Evolutionary conservation across 2,113 vertebrate species (phyloP).

Genomic region (Calyptomena viridis): DNA sequence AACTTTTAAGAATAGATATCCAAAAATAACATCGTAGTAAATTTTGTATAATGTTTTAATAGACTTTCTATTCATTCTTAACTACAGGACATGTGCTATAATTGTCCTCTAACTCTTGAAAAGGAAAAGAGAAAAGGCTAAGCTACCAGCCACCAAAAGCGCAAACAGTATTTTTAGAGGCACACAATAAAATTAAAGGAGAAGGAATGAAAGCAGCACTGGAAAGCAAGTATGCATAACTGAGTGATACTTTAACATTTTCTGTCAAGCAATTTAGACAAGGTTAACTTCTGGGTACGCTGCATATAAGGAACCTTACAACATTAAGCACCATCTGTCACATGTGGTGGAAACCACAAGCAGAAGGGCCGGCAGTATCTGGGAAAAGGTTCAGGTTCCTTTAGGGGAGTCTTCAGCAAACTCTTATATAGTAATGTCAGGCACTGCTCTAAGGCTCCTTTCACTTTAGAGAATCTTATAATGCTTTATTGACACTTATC

Average conservation of each 20-base stretch:
- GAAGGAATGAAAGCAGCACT: background rate
- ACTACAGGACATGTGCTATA: background rate
- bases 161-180: background rate
- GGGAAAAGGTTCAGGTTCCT: background rate
- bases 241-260: background rate
- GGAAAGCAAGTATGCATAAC: background rate
- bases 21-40: conserved; percentile 59
- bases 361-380: background rate
- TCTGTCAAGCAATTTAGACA: background rate
- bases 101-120: background rate
- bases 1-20: conserved; percentile 38
- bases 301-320: background rate
- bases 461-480: background rate
- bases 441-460: background rate
- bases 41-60: conserved; percentile 4
- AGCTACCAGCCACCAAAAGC: background rate
- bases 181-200: background rate
- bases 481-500: background rate
- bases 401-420: background rate
- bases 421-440: background rate
- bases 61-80: background rate
- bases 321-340: background rate
- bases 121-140: background rate
- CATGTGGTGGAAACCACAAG: background rate
- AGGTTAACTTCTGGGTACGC: background rate